phyloP scores from a whole-genome alignment of 2,888 invertebrate species.

The Sesia bembeciformis region DNA sequence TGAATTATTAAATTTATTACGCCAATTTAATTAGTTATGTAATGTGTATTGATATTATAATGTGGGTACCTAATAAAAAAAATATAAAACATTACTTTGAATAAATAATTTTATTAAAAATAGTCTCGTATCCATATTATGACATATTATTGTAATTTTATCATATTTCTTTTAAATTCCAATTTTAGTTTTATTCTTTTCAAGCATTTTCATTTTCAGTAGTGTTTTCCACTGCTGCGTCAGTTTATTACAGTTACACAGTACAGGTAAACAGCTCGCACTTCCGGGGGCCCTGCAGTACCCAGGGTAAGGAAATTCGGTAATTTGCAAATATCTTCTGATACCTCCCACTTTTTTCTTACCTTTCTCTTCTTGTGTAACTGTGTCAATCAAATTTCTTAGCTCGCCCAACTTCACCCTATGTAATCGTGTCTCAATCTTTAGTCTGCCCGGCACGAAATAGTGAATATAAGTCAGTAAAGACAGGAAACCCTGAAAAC shows the following conservation, averaged over 20 bases:
- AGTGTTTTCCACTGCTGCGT: conserved; percentile 28
- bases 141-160: too few species aligned
- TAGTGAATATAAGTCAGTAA: conserved; percentile 38
- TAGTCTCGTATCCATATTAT: too few species aligned
- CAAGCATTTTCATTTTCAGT: not conserved
- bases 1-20: too few species aligned
- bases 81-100: too few species aligned
- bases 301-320: conserved; percentile 53
- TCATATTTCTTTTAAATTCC: too few species aligned
- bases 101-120: too few species aligned
- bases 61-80: too few species aligned
- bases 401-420: conserved; percentile 14
- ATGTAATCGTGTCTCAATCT: conserved; percentile 15
- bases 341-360: conserved; percentile 8
- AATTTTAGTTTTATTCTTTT: too few species aligned
- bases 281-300: conserved; percentile 54
- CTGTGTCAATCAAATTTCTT: conserved; percentile 12
- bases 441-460: conserved; percentile 39
- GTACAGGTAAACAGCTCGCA: conserved; percentile 26
- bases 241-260: conserved; percentile 48
- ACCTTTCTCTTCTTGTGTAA: not conserved
- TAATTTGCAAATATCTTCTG: conserved; percentile 39
- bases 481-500: not conserved
- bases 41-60: too few species aligned
- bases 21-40: too few species aligned